Evolutionary conservation across 2,888 invertebrate species (phyloP), one percentile per base, ranked within the genome.

Genomic region (Agrotis segetum): DNA sequence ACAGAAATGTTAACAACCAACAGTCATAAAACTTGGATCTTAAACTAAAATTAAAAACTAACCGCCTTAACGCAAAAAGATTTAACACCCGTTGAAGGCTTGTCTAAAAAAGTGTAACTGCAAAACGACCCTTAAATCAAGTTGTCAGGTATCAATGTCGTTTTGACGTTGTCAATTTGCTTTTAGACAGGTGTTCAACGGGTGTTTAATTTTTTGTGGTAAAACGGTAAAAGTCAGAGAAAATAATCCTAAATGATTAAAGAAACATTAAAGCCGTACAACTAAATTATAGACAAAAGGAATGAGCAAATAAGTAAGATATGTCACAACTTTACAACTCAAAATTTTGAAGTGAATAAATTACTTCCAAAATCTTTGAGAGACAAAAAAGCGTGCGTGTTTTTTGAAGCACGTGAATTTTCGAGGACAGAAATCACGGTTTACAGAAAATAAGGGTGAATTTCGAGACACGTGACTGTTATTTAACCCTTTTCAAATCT

Each of bases 251-350:
- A 77, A n/a, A 58, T 24, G n/a, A 65, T 81, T 49, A 72, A 80
- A 77, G 13, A 74, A 61, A 67, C 29, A 65, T 84, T 76, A 82
- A 82, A 79, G 76, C 76, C 73, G 71, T 84, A 73, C 17, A 63
- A 73, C 60, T 77, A 75, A 63, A 73, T 56, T 69, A 74, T 46
- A 74, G 62, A 71, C 73, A 67, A 85, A 76, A 82, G 86, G 79
- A 86, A 87, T 87, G 87, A 87, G 83, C 83, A 81, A 83, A 74
- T 72, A 71, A 55, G 59, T 67, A 74, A 79, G 55, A 77, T 76
- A 75, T 74, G 71, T 72, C 44, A 67, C 29, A 72, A 72, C 44
- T 67, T 56, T 40, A n/a, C 60, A 67, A 34, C 11, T 56, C 63
- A 49, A 44, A 68, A 63, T 60, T 56, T 61, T 53, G 16, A 70